Evolutionary conservation across 2,888 invertebrate genomes (phyloP), one percentile per base, ranked within the genome.

Genomic region (Tenthredo amoena): DNA sequence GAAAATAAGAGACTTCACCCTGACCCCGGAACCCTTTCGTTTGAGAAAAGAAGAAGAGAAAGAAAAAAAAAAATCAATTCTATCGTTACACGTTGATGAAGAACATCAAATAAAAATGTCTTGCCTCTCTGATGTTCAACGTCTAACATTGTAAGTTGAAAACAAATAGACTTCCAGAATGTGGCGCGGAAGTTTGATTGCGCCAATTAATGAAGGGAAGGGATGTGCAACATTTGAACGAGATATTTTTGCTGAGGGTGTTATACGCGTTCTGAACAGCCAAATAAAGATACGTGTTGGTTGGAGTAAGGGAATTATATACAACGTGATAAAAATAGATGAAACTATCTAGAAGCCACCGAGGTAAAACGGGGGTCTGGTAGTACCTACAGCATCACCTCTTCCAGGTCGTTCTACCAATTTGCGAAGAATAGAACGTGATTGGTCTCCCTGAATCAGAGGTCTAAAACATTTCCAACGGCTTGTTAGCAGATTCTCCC

Each of bases 361-460:
- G 31, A 15, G 50, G 10, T 68, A 26, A 83, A 65, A 81, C 43
- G 43, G 43, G 74, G 74, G 47, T 81, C 21, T 12, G 26, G n/a
- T 55, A 21, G 76, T n/a, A 43, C 9, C 26, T n/a, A 31, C 31
- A 55, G 34, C 55, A 55, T n/a, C 47, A 55, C 77, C 40, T 43
- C 10, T 43, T 21, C 40, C 3, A 76, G 50, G 74, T 74, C 74
- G 40, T 81, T 62, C 68, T 58, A 68, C 47, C 83, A 83, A 83
- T 83, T 71, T 83, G 68, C 47, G 65, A 83, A 83, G 65, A 83
- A 83, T 83, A 47, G 68, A 68, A 83, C 55, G 37, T 83, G 83
- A 83, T 83, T 83, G 83, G 83, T 83, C 68, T 68, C 47, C 34
- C 34, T 21, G 43, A 26, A 40, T 34, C 68, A 34, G 62, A 31